These are phyloP conservation scores for Dunckerocampus dactyliophorus DNA, from an alignment of 2,113 vertebrate genomes.

Conservation along the genomic window DNA sequence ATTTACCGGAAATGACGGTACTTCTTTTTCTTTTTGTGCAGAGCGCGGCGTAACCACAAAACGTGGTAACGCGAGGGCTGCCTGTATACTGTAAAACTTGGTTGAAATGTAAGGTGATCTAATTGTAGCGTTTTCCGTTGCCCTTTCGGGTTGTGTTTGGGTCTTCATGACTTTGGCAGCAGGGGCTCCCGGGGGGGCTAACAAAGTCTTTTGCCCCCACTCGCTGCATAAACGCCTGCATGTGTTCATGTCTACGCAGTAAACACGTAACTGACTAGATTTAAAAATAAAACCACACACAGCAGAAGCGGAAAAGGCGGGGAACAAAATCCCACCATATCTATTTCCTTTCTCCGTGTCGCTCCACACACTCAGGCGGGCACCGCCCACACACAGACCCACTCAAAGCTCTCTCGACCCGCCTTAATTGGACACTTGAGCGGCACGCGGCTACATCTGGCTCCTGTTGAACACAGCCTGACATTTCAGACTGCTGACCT, in stretches of 20 bases:
- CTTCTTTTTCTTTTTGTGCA: too few species aligned
- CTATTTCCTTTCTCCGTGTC: slow-evolving; percentile 18
- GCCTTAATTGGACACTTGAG: slow-evolving; percentile 95
- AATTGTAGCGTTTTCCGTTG: too few species aligned
- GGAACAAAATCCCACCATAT: neutral
- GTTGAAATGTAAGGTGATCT: too few species aligned
- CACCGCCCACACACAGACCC: slow-evolving; percentile 48
- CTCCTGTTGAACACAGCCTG: slow-evolving; percentile 92
- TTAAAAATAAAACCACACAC: too few species aligned
- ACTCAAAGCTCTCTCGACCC: slow-evolving; percentile 69
- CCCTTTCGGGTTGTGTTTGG: too few species aligned
- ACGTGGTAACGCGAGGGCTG: too few species aligned
- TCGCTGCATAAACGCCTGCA: too few species aligned
- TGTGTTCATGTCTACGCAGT: neutral
- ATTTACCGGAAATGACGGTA: too few species aligned
- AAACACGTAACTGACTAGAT: neutral
- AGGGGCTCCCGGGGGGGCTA: slow-evolving; percentile 38
- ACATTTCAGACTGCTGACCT: slow-evolving; percentile 99
- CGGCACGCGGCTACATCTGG: slow-evolving; percentile 79
- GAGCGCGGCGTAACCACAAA: too few species aligned
- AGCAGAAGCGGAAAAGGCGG: neutral
- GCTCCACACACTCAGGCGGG: slow-evolving; percentile 35
- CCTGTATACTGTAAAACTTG: too few species aligned
- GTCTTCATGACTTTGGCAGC: slow-evolving; percentile 12
- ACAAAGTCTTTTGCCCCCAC: slow-evolving; percentile 58